Conservation (phyloP, 2,797 vertebrate species). For the Rhabdophis nuchalis region DNA sequence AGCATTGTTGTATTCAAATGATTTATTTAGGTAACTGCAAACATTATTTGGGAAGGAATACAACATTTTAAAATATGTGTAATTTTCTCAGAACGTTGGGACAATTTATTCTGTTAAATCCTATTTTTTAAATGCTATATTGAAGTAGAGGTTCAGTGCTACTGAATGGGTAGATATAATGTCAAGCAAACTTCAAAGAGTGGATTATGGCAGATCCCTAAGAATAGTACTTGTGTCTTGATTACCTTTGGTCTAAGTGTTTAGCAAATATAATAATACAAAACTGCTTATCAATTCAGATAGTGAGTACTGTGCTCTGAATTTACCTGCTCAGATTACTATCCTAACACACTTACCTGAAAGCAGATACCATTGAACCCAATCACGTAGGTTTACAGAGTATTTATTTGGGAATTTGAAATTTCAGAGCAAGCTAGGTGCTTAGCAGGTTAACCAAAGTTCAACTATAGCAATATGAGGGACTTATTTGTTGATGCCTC, state of each 20-base stretch:
- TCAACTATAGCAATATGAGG: not conserved
- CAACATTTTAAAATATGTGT: not conserved
- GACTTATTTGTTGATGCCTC: not conserved
- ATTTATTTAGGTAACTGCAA: not conserved
- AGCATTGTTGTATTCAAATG: not conserved
- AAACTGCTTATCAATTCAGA: not conserved
- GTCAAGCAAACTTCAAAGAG: constrained; percentile 12
- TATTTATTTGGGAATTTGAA: not conserved
- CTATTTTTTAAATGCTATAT: not conserved
- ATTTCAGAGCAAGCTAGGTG: not conserved
- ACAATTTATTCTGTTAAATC: not conserved
- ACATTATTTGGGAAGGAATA: not conserved
- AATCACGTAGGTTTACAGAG: not conserved
- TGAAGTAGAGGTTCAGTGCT: constrained; percentile 27
- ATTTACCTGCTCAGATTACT: not conserved
- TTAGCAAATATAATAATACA: not conserved
- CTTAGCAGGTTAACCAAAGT: not conserved
- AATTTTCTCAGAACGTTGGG: not conserved
- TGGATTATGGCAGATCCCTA: not conserved
- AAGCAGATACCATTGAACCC: not conserved
- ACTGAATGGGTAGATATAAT: constrained; percentile 16
- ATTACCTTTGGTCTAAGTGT: not conserved
- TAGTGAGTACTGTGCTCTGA: not conserved
- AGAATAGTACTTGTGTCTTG: not conserved
- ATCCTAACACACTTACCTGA: not conserved